A percentile compares a stretch with the other conserved stretches of the same genome.
phyloP scores from a whole-genome alignment of 2,113 vertebrate genomes.

The Tichodroma muraria region DNA sequence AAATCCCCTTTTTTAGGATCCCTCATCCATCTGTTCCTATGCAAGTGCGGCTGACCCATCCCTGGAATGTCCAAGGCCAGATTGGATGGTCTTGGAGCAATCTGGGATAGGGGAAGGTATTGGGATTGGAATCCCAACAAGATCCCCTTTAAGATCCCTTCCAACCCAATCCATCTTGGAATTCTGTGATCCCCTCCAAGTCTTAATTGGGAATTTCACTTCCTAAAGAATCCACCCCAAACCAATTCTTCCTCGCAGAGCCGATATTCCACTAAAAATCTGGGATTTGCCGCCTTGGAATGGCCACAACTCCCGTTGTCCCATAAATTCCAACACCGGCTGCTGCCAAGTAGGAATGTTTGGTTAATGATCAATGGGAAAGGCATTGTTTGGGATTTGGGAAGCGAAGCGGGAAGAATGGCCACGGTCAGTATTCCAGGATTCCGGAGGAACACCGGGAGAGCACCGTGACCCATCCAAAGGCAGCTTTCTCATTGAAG shows the following conservation, averaged over 20 bases:
- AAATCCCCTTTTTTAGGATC: background rate
- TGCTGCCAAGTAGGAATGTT: background rate
- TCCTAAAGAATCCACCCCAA: background rate
- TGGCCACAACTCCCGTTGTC: background rate
- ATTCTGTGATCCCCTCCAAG: background rate
- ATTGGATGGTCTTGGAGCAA: background rate
- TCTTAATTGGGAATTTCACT: background rate
- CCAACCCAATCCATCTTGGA: background rate
- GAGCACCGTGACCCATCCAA: constrained; percentile 21
- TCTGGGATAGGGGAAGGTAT: background rate
- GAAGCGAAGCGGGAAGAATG: constrained; percentile 8
- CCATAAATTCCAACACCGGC: background rate
- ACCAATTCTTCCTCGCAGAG: background rate
- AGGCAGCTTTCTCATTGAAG: background rate
- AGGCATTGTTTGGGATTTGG: constrained; percentile 50
- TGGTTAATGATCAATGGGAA: constrained; percentile 47
- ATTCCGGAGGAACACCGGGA: background rate
- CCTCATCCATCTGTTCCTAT: background rate
- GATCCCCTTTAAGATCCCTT: background rate
- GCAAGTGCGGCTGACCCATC: background rate
- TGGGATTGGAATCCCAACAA: background rate
- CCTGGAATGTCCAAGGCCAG: background rate
- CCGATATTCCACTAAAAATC: background rate
- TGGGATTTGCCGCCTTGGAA: background rate
- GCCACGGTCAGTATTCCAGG: background rate